phyloP scores from a whole-genome alignment of 2,113 vertebrate species.

The Athene noctua region DNA sequence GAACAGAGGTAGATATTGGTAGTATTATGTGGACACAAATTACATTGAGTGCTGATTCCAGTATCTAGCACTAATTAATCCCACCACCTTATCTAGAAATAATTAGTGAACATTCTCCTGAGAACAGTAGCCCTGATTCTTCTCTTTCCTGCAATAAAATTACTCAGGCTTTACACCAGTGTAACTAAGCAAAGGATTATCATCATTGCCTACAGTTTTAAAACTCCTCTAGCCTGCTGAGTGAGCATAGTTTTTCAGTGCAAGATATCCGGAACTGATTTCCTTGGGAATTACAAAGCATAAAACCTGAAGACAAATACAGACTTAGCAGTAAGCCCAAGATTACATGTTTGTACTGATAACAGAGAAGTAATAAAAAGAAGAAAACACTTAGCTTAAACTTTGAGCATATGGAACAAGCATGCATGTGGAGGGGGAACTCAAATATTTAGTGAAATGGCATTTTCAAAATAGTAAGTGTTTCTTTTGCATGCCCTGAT shows the following conservation, averaged over 20 bases:
- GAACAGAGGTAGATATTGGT: not conserved
- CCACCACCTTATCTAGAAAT: constrained; percentile 19
- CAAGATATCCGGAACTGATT: constrained; percentile 3
- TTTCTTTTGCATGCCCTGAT: not conserved
- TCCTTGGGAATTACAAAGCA: constrained; percentile 9
- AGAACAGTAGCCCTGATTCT: not conserved
- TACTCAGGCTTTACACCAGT: not conserved
- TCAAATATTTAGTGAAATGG: constrained; percentile 51
- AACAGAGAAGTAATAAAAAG: constrained; percentile 41
- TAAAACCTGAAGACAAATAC: constrained; percentile 33
- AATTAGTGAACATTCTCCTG: constrained; percentile 23
- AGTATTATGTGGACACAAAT: not conserved
- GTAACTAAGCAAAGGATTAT: constrained; percentile 36
- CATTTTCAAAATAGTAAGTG: not conserved
- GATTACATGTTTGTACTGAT: not conserved
- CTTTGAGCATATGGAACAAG: constrained; percentile 28
- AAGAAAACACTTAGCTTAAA: constrained; percentile 28
- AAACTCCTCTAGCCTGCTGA: constrained; percentile 10
- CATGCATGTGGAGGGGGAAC: not conserved
- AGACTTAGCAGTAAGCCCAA: not conserved
- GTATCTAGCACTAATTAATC: constrained; percentile 23
- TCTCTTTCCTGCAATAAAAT: constrained; percentile 1
- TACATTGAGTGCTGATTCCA: not conserved
- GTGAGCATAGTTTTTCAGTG: not conserved
- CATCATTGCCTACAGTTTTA: constrained; percentile 18